phyloP scores from a whole-genome alignment of 2,113 vertebrate genomes.

The Xenopus laevis region DNA sequence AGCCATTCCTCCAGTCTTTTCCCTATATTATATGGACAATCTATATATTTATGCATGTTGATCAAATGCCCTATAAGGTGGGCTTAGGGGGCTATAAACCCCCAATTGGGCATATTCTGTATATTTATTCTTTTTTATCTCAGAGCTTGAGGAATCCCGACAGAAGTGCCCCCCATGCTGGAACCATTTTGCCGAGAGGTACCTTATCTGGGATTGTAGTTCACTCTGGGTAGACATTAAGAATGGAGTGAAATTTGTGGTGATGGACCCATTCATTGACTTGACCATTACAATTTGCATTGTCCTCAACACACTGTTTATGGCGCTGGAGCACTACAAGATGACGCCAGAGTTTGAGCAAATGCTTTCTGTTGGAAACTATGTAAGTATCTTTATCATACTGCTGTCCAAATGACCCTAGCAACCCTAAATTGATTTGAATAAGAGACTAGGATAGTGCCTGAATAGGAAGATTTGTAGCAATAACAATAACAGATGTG shows the following conservation, averaged over 20 bases:
- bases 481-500: too few relatives aligned
- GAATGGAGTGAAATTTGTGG: slow-evolving; percentile 81
- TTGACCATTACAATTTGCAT: slow-evolving; percentile 94
- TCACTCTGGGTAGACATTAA: slow-evolving; percentile 83
- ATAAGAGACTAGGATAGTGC: too few relatives aligned
- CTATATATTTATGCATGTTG: too few relatives aligned
- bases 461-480: too few relatives aligned
- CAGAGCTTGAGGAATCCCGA: slow-evolving; percentile 91
- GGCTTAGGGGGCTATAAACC: too few relatives aligned
- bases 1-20: too few relatives aligned
- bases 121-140: slow-evolving; percentile 1
- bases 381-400: slow-evolving; percentile 67
- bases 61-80: too few relatives aligned
- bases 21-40: too few relatives aligned
- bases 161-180: slow-evolving; percentile 91
- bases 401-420: too few relatives aligned
- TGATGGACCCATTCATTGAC: slow-evolving; percentile 95
- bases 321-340: slow-evolving; percentile 95
- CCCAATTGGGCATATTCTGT: too few relatives aligned
- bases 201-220: slow-evolving; percentile 90
- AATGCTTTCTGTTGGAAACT: slow-evolving; percentile 89
- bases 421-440: too few relatives aligned
- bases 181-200: slow-evolving; percentile 82
- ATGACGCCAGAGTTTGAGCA: slow-evolving; percentile 90
- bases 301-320: slow-evolving; percentile 94